phyloP scores from a whole-genome alignment of 1,140 invertebrate genomes.

The Liolophura sinensis region DNA sequence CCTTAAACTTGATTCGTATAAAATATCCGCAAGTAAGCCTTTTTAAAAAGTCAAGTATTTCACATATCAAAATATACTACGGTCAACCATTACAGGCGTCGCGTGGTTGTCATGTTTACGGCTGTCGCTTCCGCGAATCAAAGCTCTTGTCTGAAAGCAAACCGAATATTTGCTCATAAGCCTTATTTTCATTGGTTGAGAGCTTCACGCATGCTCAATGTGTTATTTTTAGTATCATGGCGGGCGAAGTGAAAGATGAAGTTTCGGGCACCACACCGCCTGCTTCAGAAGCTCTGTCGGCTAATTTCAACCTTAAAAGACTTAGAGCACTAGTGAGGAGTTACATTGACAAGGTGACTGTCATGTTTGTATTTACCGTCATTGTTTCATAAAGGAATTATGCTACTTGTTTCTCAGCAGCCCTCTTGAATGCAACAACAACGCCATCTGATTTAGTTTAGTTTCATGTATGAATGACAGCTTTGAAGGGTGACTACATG shows the following conservation, averaged over 20 bases:
- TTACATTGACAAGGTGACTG: constrained; percentile 43
- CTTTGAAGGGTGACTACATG: no score
- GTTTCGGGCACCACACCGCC: not conserved
- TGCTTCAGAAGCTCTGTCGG: not conserved
- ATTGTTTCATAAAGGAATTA: no score
- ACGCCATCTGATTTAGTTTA: no score
- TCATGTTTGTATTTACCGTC: not conserved
- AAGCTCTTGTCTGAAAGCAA: not conserved
- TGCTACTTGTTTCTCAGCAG: no score
- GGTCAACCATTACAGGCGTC: no score
- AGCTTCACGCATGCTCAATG: not conserved
- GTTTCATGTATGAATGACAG: no score
- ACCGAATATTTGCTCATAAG: not conserved
- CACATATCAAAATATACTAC: no score
- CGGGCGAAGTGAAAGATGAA: constrained; percentile 32
- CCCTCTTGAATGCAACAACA: no score
- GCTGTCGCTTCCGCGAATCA: not conserved
- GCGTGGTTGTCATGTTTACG: not conserved
- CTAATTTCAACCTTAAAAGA: constrained; percentile 22
- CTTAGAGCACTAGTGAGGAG: constrained; percentile 36
- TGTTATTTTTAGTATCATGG: constrained; percentile 24
- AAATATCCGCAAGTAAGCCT: no score
- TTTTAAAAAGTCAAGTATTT: no score
- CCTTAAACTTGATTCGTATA: no score
- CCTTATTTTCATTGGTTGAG: not conserved